Evolutionary conservation across 2,113 vertebrate species (phyloP), one percentile per base, ranked within the genome.

Genomic region (Falco punctatus): DNA sequence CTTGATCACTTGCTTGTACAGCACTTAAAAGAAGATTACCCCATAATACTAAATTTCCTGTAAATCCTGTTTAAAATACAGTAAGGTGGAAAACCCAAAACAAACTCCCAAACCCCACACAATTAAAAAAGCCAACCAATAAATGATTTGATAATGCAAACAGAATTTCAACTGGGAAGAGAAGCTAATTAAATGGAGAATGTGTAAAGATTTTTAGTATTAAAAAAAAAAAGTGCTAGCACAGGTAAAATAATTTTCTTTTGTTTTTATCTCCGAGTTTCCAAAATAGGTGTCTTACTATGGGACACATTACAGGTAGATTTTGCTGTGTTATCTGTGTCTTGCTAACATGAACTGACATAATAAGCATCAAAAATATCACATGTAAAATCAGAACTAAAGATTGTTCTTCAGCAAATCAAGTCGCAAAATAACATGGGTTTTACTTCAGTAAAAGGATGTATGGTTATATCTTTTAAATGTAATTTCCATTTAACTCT

Each of bases 101-200:
- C 35, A 67, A 80, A 15, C 1, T 16, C 11, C 10, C 7, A 32
- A 51, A 26, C 4, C 0, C 3, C 28, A n/a, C 0, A 1, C 19
- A 14, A 28, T 59, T 32, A 35, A 32, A 49, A 73, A 70, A 69
- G 48, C 2, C 13, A 81, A 30, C 6, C 15, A 49, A 18, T n/a
- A 81, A 54, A 42, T 51, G 0, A 24, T 18, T 81, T n/a, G 15
- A 6, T 18, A 82, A 65, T 69, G 20, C 15, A 67, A 93, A 46
- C 13, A 81, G 32, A 87, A 72, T 24, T 61, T 7, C 13, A 48
- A 0, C 24, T 61, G 8, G 9, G 69, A 32, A 64, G 20, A 86
- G 20, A 32, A 82, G 28, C 3, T 75, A 46, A 58, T 79, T 58
- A 64, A 92, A 55, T 28, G 11, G 15, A 48, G 6, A 13, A 26